These are phyloP conservation scores for Eudyptes chrysolophus DNA, from an alignment of 2,113 vertebrate genomes.

Conservation along the genomic window DNA sequence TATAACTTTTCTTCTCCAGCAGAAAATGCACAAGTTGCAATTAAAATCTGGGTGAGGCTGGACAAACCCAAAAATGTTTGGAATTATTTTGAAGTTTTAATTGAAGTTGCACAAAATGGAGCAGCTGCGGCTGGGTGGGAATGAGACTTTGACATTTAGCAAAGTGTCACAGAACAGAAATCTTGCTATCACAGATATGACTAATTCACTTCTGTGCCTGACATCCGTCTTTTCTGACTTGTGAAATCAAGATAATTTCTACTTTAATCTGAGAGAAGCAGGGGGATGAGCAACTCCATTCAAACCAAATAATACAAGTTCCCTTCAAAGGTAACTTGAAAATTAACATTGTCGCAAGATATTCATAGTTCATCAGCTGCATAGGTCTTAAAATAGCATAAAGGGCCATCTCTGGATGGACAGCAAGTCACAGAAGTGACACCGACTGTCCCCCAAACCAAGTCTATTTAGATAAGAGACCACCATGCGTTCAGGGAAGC, in stretches of 20 bases:
- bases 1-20: background rate
- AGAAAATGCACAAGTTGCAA: background rate
- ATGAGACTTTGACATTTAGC: background rate
- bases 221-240: background rate
- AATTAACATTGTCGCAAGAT: background rate
- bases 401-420: background rate
- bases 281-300: background rate
- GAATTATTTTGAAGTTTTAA: background rate
- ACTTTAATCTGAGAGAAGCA: background rate
- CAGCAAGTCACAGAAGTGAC: accelerated
- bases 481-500: background rate
- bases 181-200: background rate
- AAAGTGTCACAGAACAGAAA: background rate
- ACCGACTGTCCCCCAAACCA: accelerated
- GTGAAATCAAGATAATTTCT: background rate
- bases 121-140: background rate
- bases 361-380: background rate
- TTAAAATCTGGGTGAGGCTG: conserved; percentile 46
- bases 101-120: background rate
- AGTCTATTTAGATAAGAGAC: background rate
- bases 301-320: background rate
- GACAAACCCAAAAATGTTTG: conserved; percentile 12
- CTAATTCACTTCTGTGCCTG: background rate
- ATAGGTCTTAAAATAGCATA: background rate
- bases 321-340: background rate